A percentile compares a stretch with the other conserved stretches of the same genome.
Evolutionary conservation across 2,113 vertebrate species (phyloP).

Genomic region (Heterotilapia buettikoferi): DNA sequence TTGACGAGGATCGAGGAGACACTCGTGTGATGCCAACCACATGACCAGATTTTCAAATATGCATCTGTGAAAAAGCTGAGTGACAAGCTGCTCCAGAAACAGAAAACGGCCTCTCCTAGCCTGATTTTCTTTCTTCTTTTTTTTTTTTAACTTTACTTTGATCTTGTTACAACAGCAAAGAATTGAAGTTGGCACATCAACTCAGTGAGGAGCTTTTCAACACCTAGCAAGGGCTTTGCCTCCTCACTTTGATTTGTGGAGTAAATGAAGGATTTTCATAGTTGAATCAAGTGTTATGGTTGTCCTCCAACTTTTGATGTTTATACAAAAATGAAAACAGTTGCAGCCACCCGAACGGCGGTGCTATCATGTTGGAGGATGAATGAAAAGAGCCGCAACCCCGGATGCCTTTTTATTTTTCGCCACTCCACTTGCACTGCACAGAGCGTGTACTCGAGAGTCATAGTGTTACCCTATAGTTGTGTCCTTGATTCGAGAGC

Average conservation of each 20-base stretch:
- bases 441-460: neutral
- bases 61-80: conserved; percentile 30
- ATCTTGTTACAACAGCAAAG: conserved; percentile 44
- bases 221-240: neutral
- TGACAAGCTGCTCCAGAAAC: conserved; percentile 28
- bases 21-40: conserved; percentile 4
- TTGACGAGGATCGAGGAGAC: conserved; percentile 13
- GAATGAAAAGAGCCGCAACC: neutral
- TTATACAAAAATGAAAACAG: neutral
- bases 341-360: neutral
- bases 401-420: neutral
- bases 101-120: conserved; percentile 2
- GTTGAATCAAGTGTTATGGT: conserved; percentile 32
- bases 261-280: conserved; percentile 46
- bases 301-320: conserved; percentile 33
- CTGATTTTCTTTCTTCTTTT: conserved; percentile 6
- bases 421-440: neutral
- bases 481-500: neutral
- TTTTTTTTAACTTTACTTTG: conserved; percentile 25
- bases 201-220: conserved; percentile 21
- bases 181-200: conserved; percentile 40
- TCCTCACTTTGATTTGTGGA: conserved; percentile 31
- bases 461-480: neutral
- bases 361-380: neutral
- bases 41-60: conserved; percentile 13